phyloP scores from a whole-genome alignment of 2,113 vertebrate genomes.

The Tor tambroides region DNA sequence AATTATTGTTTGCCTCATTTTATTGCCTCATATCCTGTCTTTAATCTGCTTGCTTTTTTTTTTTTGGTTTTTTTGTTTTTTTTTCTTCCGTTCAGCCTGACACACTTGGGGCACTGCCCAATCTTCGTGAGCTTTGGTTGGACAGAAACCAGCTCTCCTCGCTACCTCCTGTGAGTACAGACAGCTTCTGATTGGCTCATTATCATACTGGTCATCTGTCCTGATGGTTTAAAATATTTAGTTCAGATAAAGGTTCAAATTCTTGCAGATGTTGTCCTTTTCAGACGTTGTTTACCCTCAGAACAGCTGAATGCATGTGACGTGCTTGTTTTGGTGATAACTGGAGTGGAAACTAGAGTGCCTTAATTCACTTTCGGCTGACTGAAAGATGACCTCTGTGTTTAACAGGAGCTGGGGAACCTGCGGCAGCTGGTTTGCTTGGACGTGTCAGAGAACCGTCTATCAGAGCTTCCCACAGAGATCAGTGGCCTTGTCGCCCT shows the following conservation, averaged over 20 bases:
- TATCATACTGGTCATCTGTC: background rate
- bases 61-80: constrained; percentile 13
- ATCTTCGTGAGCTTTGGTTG: constrained; percentile 93
- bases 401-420: constrained; percentile 88
- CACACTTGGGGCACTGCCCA: constrained; percentile 92
- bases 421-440: constrained; percentile 91
- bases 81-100: constrained; percentile 80
- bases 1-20: background rate
- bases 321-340: background rate
- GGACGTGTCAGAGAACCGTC: constrained; percentile 93
- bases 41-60: constrained; percentile 20
- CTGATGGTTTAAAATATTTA: background rate
- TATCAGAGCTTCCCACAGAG: constrained; percentile 87
- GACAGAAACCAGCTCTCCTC: constrained; percentile 91
- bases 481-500: constrained; percentile 88
- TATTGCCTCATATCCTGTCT: background rate
- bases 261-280: constrained; percentile 11
- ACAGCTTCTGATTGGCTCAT: constrained; percentile 10
- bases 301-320: background rate
- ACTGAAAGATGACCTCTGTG: constrained; percentile 19
- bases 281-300: background rate
- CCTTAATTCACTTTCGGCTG: background rate
- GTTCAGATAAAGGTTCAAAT: background rate
- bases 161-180: constrained; percentile 85
- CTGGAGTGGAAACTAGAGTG: constrained; percentile 13